Conservation (phyloP, 1,140 invertebrate genomes). For the Papilio xuthus region DNA sequence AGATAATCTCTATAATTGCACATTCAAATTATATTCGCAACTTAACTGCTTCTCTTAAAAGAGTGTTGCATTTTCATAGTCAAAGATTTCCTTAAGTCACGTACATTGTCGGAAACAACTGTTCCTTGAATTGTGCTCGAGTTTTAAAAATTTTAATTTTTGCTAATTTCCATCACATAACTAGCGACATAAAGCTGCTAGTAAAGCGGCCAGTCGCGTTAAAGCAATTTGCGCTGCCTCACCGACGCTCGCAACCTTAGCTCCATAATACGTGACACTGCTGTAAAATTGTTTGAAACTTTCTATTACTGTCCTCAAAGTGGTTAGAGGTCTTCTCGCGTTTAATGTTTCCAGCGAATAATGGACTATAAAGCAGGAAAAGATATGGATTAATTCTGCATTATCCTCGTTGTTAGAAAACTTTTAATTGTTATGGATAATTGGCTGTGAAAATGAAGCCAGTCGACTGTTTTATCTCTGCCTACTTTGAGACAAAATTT, state of each 20-base stretch:
- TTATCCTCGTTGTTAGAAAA: constrained; percentile 34
- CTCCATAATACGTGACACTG: constrained; percentile 41
- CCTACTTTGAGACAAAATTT: constrained; percentile 29
- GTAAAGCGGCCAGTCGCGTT: constrained; percentile 33
- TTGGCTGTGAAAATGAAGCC: constrained; percentile 37
- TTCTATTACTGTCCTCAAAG: constrained; percentile 40
- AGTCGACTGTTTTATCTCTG: constrained; percentile 27
- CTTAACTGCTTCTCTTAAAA: constrained; percentile 47
- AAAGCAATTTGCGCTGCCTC: constrained; percentile 35
- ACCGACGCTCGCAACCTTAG: constrained; percentile 37
- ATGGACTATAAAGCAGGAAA: constrained; percentile 39
- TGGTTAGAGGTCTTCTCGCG: constrained; percentile 34
- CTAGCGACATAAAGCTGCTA: constrained; percentile 48
- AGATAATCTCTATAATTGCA: neutral
- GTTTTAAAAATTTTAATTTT: constrained; percentile 59
- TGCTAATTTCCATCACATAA: constrained; percentile 54
- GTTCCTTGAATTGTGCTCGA: constrained; percentile 71
- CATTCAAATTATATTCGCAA: constrained; percentile 36
- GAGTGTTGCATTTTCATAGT: constrained; percentile 55
- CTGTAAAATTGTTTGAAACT: constrained; percentile 45
- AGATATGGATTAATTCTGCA: constrained; percentile 39
- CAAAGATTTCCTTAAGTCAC: constrained; percentile 65
- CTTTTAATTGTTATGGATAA: constrained; percentile 39
- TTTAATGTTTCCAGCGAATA: constrained; percentile 37
- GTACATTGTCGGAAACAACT: constrained; percentile 73